A percentile compares a stretch with the other conserved stretches of the same genome.
phyloP scores from a whole-genome alignment of 2,113 vertebrate species.

The Actinemys pallida region DNA sequence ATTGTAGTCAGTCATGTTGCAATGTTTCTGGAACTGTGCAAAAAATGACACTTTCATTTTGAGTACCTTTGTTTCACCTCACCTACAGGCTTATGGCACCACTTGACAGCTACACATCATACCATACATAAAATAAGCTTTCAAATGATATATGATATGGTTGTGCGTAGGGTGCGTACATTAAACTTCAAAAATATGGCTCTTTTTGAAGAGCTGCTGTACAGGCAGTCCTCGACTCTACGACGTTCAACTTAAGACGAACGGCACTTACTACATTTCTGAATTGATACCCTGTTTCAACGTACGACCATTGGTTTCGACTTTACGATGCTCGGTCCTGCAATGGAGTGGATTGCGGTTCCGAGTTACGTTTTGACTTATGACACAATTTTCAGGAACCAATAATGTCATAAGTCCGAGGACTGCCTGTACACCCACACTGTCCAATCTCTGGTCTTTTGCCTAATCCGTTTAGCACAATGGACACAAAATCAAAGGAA shows the following conservation, averaged over 20 bases:
- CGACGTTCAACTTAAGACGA: no score
- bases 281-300: no score
- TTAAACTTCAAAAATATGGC: constrained; percentile 59
- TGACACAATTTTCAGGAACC: no score
- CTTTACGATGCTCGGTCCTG: no score
- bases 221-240: no score
- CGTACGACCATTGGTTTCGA: no score
- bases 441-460: constrained; percentile 44
- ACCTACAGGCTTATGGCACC: not conserved
- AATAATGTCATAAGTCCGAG: no score
- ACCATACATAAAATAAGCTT: not conserved
- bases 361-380: no score
- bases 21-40: not conserved
- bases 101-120: not conserved
- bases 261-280: no score
- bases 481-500: constrained; percentile 41
- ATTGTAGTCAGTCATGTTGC: not conserved
- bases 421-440: constrained; percentile 20
- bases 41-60: not conserved
- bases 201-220: constrained; percentile 43
- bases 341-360: no score
- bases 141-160: not conserved
- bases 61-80: not conserved
- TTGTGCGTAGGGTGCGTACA: not conserved
- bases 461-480: constrained; percentile 24